These are phyloP conservation scores for Pelvicachromis taeniatus DNA, from an alignment of 2,113 vertebrate species.

Conservation along the genomic window DNA sequence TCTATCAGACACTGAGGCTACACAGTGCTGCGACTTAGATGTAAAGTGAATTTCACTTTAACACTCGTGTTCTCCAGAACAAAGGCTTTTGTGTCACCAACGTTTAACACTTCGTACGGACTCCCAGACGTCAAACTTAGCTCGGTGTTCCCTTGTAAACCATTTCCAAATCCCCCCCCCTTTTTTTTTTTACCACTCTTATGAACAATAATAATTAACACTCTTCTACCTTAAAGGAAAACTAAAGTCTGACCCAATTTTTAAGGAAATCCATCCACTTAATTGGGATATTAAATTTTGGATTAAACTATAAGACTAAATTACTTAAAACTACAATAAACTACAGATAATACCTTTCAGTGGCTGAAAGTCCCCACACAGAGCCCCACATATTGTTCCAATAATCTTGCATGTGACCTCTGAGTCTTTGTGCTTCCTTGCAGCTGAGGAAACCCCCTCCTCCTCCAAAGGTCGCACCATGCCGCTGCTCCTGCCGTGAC, in stretches of 20 bases:
- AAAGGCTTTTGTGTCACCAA: not conserved
- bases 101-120: not conserved
- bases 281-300: not conserved
- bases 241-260: not conserved
- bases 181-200: not conserved
- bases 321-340: not conserved
- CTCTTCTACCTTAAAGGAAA: not conserved
- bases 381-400: conserved; percentile 22
- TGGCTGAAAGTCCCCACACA: not conserved
- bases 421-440: conserved; percentile 1
- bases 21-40: not conserved
- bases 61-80: not conserved
- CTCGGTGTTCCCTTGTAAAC: not conserved
- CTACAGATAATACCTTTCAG: not conserved
- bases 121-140: not conserved
- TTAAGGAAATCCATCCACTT: not conserved
- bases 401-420: conserved; percentile 28
- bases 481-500: not conserved
- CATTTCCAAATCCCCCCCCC: not conserved
- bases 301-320: not conserved
- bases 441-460: not conserved
- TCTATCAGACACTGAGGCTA: not conserved
- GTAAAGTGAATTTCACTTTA: not conserved
- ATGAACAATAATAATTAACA: not conserved
- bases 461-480: not conserved